phyloP scores from a whole-genome alignment of 23 tunicate genomes.

The Clavelina lepadiformis region DNA sequence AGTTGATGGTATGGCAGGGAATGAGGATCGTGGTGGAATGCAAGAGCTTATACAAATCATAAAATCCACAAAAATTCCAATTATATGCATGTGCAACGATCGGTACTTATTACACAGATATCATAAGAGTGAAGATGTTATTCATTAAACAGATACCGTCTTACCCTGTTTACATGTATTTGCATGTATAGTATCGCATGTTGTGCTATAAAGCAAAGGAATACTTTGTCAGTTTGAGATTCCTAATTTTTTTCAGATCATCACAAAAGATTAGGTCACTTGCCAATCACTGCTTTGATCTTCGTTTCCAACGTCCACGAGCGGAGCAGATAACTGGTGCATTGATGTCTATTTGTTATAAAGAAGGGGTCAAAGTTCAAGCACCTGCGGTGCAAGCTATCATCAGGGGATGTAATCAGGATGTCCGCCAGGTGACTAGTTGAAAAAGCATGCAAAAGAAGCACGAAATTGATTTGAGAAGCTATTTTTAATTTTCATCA shows the following conservation, averaged over 20 bases:
- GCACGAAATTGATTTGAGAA: background rate
- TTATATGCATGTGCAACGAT: slow-evolving; percentile 99
- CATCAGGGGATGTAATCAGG: slow-evolving; percentile 91
- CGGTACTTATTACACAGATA: slow-evolving; percentile 47
- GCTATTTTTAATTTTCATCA: background rate
- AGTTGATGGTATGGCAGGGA: slow-evolving; percentile 99
- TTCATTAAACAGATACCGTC: too few species aligned
- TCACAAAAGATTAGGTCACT: slow-evolving; percentile 90
- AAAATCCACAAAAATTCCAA: slow-evolving; percentile 85
- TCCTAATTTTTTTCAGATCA: slow-evolving; percentile 39
- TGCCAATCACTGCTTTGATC: slow-evolving; percentile 81
- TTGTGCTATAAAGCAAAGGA: too few species aligned
- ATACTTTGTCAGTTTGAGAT: too few species aligned
- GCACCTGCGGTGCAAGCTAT: slow-evolving; percentile 86
- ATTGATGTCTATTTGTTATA: slow-evolving; percentile 87
- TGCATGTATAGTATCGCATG: too few species aligned
- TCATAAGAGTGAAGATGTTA: too few species aligned
- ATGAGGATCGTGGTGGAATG: slow-evolving; percentile 97
- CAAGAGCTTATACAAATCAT: slow-evolving; percentile 85
- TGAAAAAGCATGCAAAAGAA: background rate
- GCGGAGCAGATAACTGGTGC: slow-evolving; percentile 87
- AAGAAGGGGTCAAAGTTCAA: slow-evolving; percentile 75
- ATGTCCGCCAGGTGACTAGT: slow-evolving; percentile 63
- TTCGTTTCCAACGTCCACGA: slow-evolving; percentile 91
- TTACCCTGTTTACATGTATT: too few species aligned